These are phyloP conservation scores for Xiphorhynchus elegans DNA, from an alignment of 2,113 vertebrate genomes.

Conservation along the genomic window DNA sequence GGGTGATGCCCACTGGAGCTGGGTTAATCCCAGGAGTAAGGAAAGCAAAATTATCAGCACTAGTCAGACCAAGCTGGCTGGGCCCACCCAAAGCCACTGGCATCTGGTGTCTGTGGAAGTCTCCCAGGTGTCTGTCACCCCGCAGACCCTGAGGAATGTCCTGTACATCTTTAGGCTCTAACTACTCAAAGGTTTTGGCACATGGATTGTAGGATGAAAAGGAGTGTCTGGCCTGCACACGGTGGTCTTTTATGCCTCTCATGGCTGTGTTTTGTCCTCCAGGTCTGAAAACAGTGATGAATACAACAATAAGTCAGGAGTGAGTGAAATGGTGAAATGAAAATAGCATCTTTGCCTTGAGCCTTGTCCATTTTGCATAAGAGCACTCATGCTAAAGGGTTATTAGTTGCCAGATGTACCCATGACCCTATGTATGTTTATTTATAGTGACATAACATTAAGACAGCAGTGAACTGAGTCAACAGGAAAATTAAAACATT, in stretches of 20 bases:
- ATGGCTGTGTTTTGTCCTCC: neutral
- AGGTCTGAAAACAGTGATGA: neutral
- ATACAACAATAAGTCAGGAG: neutral
- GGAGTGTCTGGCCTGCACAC: neutral
- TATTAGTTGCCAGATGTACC: constrained; percentile 2
- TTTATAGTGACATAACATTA: neutral
- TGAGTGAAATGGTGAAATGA: neutral
- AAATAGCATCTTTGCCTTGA: constrained; percentile 3
- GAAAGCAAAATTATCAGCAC: neutral
- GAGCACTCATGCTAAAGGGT: neutral
- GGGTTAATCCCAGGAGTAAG: neutral
- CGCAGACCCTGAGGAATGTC: neutral
- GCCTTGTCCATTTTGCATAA: neutral
- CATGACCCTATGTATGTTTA: neutral
- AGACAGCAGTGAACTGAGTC: neutral
- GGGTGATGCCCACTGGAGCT: neutral
- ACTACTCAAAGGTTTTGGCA: neutral
- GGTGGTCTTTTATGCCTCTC: neutral
- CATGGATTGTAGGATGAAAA: neutral
- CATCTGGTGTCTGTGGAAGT: neutral
- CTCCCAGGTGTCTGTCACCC: accelerated
- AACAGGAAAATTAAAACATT: neutral
- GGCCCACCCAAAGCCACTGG: neutral
- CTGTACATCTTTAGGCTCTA: neutral
- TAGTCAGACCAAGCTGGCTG: neutral